A percentile compares a stretch with the other conserved stretches of the same genome.
phyloP scores from a whole-genome alignment of 2,113 vertebrate genomes.

The Pterocles burchelli region DNA sequence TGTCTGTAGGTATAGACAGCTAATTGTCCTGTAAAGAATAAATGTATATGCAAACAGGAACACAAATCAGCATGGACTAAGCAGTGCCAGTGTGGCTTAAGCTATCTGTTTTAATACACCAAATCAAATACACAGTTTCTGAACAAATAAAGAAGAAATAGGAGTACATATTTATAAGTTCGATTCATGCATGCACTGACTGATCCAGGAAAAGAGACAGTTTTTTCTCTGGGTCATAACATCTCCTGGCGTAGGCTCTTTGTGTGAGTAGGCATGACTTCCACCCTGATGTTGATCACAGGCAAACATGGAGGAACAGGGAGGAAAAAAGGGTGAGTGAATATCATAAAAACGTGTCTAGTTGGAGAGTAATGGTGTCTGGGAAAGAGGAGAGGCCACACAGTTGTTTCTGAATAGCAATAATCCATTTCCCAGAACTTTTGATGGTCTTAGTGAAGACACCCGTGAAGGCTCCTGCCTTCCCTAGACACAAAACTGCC shows the following conservation, averaged over 20 bases:
- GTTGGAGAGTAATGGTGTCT: not conserved
- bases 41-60: not conserved
- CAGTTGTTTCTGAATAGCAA: not conserved
- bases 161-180: not conserved
- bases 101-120: not conserved
- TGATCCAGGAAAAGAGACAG: not conserved
- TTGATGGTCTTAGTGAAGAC: not conserved
- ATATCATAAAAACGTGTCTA: not conserved
- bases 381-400: not conserved
- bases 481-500: not conserved
- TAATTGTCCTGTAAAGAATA: not conserved
- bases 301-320: not conserved
- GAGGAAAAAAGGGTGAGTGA: not conserved
- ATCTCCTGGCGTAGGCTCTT: not conserved
- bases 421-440: not conserved
- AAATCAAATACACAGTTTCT: not conserved
- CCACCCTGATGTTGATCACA: fast-evolving
- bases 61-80: not conserved
- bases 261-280: not conserved
- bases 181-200: not conserved
- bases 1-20: fast-evolving
- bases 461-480: not conserved
- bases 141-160: not conserved
- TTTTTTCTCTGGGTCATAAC: not conserved
- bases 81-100: not conserved